Conservation (phyloP, 2,113 vertebrate species). For the Xenus cinereus region DNA sequence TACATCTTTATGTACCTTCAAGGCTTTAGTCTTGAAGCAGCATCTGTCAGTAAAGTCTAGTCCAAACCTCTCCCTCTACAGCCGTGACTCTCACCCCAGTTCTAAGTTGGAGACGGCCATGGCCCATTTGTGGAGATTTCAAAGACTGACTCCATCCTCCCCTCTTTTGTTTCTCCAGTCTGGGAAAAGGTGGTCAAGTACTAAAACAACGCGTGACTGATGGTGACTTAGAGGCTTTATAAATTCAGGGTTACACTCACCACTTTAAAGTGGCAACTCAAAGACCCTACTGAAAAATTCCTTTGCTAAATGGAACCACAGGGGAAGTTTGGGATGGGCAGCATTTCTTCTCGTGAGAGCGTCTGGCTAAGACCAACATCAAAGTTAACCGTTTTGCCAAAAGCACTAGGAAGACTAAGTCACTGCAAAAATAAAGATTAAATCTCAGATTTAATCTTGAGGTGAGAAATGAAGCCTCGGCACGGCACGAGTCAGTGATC, state of each 20-base stretch:
- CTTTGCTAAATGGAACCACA: background rate
- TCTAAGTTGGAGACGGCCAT: background rate
- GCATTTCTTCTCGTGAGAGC: background rate
- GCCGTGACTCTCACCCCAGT: background rate
- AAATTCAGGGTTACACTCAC: background rate
- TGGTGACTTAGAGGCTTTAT: background rate
- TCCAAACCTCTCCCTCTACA: background rate
- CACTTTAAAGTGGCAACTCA: constrained; percentile 8
- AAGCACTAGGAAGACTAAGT: background rate
- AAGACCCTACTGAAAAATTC: constrained; percentile 24
- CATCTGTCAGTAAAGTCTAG: background rate
- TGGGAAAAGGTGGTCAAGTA: background rate
- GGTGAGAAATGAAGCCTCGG: constrained; percentile 11
- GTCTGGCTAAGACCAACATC: background rate
- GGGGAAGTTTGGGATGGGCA: constrained; percentile 12
- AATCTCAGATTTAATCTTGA: constrained; percentile 20
- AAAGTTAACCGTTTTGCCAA: constrained; percentile 5
- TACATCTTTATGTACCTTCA: background rate
- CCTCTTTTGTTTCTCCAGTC: background rate
- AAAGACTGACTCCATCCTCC: background rate
- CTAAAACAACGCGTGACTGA: background rate
- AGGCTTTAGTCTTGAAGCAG: background rate
- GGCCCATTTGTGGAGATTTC: background rate
- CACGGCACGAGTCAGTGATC: background rate
- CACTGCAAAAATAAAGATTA: constrained; percentile 5